Evolutionary conservation across 2,797 vertebrate genomes (phyloP).

Genomic region (Pelobates cultripes): DNA sequence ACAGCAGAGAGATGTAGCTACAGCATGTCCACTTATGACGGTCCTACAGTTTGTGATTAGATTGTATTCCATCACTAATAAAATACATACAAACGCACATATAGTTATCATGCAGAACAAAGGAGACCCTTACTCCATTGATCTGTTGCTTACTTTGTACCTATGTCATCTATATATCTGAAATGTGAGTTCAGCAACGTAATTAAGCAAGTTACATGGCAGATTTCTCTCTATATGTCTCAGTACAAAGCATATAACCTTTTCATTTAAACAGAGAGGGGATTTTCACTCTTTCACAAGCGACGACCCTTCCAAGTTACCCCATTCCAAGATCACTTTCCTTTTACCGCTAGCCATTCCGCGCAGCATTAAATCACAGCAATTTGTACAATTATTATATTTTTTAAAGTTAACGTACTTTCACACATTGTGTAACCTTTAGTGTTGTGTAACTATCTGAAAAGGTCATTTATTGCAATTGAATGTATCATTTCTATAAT

Average conservation of each 20-base stretch:
- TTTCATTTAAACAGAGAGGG: slow-evolving; percentile 43
- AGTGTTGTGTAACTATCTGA: slow-evolving; percentile 73
- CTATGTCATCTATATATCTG: slow-evolving; percentile 54
- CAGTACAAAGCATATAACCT: slow-evolving; percentile 39
- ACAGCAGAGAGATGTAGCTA: background rate
- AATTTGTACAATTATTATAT: slow-evolving; percentile 60
- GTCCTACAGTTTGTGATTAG: background rate
- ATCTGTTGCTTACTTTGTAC: slow-evolving; percentile 66
- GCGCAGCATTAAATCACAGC: slow-evolving; percentile 57
- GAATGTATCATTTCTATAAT: slow-evolving; percentile 68
- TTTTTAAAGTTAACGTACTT: slow-evolving; percentile 72
- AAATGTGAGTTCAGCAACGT: slow-evolving; percentile 64
- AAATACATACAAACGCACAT: too few species aligned
- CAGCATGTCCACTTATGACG: background rate
- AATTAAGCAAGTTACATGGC: slow-evolving; percentile 62
- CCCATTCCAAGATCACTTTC: slow-evolving; percentile 38
- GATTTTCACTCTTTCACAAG: slow-evolving; percentile 53
- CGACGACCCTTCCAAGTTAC: background rate
- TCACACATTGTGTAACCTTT: slow-evolving; percentile 77
- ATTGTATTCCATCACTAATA: background rate
- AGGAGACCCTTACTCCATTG: slow-evolving; percentile 51
- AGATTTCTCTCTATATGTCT: slow-evolving; percentile 32
- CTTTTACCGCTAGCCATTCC: slow-evolving; percentile 42
- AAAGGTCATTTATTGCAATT: slow-evolving; percentile 73
- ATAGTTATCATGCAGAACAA: too few species aligned